Evolutionary conservation across 2,797 vertebrate genomes (phyloP).

Genomic region (Chanos chanos): DNA sequence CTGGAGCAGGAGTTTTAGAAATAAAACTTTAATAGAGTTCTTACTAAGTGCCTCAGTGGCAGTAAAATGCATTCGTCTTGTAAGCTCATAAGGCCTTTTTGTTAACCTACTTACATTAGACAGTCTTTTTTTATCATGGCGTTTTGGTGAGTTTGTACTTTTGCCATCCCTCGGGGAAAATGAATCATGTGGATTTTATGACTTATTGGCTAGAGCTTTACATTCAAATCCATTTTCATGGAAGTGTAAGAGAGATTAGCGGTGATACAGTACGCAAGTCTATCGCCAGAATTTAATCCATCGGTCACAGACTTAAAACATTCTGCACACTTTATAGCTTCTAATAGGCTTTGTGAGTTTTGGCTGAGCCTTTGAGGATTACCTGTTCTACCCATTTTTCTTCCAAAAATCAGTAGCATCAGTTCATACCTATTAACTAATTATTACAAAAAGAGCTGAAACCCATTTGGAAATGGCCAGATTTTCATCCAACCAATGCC

Average conservation of each 20-base stretch:
- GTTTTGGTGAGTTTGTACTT: conserved; percentile 32
- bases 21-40: conserved; percentile 43
- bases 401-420: too few species aligned
- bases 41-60: conserved; percentile 30
- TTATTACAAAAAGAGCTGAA: too few species aligned
- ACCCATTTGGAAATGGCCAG: too few species aligned
- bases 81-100: conserved; percentile 26
- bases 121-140: conserved; percentile 30
- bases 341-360: not conserved
- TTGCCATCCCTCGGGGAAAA: conserved; percentile 8
- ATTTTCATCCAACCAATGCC: too few species aligned
- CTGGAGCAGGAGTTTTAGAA: conserved; percentile 29
- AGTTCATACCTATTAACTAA: too few species aligned
- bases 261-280: conserved; percentile 24
- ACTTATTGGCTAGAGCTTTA: conserved; percentile 33
- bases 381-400: too few species aligned
- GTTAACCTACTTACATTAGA: conserved; percentile 42
- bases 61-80: conserved; percentile 26
- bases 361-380: not conserved
- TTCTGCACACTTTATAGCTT: conserved; percentile 4
- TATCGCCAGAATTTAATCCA: conserved; percentile 28
- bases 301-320: conserved; percentile 15
- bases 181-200: conserved; percentile 30
- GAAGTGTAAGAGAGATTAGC: conserved; percentile 24
- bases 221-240: conserved; percentile 33